Evolutionary conservation across 1,140 invertebrate species (phyloP).

Genomic region (Drosophila takahashii): DNA sequence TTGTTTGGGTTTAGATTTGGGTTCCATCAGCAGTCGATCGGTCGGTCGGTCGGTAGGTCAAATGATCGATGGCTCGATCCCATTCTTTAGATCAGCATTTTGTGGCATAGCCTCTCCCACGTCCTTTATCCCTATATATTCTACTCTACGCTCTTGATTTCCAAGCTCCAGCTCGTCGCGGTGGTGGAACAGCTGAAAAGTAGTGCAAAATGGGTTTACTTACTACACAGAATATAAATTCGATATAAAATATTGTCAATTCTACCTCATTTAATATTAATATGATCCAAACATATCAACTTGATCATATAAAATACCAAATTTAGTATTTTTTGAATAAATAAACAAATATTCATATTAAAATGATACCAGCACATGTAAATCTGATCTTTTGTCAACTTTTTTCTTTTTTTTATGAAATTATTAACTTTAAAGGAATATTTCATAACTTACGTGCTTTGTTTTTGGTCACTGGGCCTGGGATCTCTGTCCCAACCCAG

Average conservation of each 20-base stretch:
- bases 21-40: slow-evolving; percentile 52
- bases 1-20: slow-evolving; percentile 42
- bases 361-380: too few species aligned
- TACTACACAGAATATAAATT: too few species aligned
- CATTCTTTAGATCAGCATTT: slow-evolving; percentile 7
- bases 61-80: slow-evolving; percentile 62
- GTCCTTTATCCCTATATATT: background rate
- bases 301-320: too few species aligned
- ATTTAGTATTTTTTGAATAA: too few species aligned
- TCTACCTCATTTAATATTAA: too few species aligned
- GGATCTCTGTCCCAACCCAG: slow-evolving; percentile 1
- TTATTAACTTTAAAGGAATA: too few species aligned
- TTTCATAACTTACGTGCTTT: slow-evolving; percentile 2
- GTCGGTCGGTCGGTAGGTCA: slow-evolving; percentile 62
- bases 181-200: background rate
- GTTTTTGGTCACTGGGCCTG: slow-evolving; percentile 9
- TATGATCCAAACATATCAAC: too few species aligned
- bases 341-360: too few species aligned
- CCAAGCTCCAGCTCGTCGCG: slow-evolving; percentile 5
- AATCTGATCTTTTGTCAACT: too few species aligned
- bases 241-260: too few species aligned
- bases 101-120: slow-evolving; percentile 56
- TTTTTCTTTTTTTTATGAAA: too few species aligned
- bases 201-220: too few species aligned
- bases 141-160: background rate